phyloP scores from a whole-genome alignment of 2,888 invertebrate species.

The Vanessa cardui region DNA sequence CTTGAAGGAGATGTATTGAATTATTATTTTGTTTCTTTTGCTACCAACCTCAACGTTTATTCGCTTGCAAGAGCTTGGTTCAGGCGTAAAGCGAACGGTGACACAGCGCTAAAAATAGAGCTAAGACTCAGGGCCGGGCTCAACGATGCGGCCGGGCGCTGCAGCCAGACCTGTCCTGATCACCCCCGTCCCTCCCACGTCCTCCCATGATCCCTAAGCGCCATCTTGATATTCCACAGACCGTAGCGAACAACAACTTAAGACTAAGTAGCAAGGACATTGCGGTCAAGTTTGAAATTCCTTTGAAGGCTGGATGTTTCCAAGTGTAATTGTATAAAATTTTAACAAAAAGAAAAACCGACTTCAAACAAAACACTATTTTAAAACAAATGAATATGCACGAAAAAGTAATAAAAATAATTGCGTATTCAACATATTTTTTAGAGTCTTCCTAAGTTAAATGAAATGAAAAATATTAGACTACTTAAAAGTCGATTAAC shows the following conservation, averaged over 20 bases:
- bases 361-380: too few species aligned
- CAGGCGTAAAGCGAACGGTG: constrained; percentile 66
- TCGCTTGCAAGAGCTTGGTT: constrained; percentile 53
- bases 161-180: constrained; percentile 49
- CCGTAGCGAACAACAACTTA: constrained; percentile 58
- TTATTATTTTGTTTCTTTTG: constrained; percentile 46
- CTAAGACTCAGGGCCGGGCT: constrained; percentile 57
- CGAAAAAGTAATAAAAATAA: too few species aligned
- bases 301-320: constrained; percentile 39
- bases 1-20: constrained; percentile 36
- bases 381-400: too few species aligned
- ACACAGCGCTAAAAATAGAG: constrained; percentile 82
- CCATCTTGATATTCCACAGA: constrained; percentile 74
- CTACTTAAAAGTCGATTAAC: too few species aligned
- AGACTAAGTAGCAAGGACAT: constrained; percentile 62
- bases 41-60: constrained; percentile 46
- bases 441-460: too few species aligned
- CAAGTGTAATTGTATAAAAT: constrained; percentile 24
- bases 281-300: constrained; percentile 51
- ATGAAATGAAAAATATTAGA: too few species aligned
- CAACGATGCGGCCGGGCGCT: constrained; percentile 53
- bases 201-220: constrained; percentile 61
- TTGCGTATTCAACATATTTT: too few species aligned
- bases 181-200: constrained; percentile 61
- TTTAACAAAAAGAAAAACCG: too few species aligned